A percentile compares a stretch with the other conserved stretches of the same genome.
Evolutionary conservation across 2,888 invertebrate genomes (phyloP).

Genomic region (Caenorhabditis angaria): DNA sequence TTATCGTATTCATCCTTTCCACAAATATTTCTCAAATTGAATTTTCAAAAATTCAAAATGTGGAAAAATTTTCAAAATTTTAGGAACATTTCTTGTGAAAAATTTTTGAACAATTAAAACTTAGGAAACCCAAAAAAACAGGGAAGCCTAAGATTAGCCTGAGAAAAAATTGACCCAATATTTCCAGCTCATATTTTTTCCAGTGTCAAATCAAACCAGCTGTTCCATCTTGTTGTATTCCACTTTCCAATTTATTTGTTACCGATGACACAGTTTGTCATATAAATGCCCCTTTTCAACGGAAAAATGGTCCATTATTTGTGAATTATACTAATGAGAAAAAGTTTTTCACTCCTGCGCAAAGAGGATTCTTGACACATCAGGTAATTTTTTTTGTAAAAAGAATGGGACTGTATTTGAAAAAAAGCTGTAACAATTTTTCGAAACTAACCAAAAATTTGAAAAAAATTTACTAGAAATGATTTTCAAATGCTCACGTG

Average conservation of each 20-base stretch:
- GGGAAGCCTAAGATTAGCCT: not conserved
- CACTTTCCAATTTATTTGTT: constrained; percentile 48
- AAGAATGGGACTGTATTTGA: not conserved
- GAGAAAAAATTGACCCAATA: not conserved
- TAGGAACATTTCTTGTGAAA: not conserved
- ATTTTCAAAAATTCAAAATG: not conserved
- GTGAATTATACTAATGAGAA: constrained; percentile 50
- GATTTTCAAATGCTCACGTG: too few species aligned
- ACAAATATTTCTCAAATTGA: not conserved
- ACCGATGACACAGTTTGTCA: constrained; percentile 51
- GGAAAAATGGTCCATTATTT: constrained; percentile 47
- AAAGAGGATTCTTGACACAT: constrained; percentile 48
- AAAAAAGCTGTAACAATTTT: not conserved
- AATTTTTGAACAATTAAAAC: not conserved
- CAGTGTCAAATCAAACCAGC: constrained; percentile 46
- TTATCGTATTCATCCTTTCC: not conserved
- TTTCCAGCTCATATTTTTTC: constrained; percentile 12
- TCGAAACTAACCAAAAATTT: too few species aligned
- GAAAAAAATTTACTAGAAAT: too few species aligned
- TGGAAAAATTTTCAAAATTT: not conserved
- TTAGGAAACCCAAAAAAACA: not conserved
- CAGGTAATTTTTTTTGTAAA: constrained; percentile 33
- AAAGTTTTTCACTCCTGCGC: constrained; percentile 51
- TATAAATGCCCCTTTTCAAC: constrained; percentile 54
- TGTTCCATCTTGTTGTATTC: constrained; percentile 43